Base-by-base conservation (phyloP, 2,113 vertebrate species). In the Ramphastos sulfuratus region DNA sequence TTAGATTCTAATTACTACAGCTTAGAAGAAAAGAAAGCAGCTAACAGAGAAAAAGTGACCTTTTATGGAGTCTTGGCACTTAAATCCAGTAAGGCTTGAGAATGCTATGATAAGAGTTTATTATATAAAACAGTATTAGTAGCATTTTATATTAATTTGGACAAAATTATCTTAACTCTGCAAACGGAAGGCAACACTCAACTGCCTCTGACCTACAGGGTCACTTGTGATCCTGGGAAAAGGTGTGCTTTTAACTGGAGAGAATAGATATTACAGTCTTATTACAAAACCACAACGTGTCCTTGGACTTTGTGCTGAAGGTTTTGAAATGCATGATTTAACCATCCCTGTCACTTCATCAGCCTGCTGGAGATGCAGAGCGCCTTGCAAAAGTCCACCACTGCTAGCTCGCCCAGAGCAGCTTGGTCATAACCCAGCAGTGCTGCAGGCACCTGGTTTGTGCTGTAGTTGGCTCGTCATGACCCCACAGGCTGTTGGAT, bases 51-150 rank as follows among this genome's bases (percentile, higher is more conserved):
- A 83, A 85, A 88, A 90, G 52, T 88, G 90, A 93, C 82, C 71
- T 86, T 94, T 91, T 85, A 85, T 30, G 46, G 89, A 95, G 95
- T 94, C 78, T 82, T 95, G 93, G 74, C 88, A 94, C 27, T 96
- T 92, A 82, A 64, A 94, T 95, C 14, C 44, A 64, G 27, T n/a
- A 17, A 93, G 44, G 30, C 64, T 80, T 28, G 10, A 86, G 39
- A 80, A 76, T 10, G 27, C 9, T 93, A 81, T 72, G 89, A 19
- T 31, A 76, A 58, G 35, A 58, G 12, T 71, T 94, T 74, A 24
- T 85, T 55, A 27, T 60, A 64, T 78, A 85, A 92, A 93, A 87
- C 61, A 87, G 59, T 54, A 56, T 30, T 61, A 35, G 18, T 39
- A 75, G 24, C 44, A 65, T 75, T 91, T 77, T 67, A 30, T 80